Evolutionary conservation across 2,113 vertebrate species (phyloP).

Genomic region (Chaetodon trifascialis): DNA sequence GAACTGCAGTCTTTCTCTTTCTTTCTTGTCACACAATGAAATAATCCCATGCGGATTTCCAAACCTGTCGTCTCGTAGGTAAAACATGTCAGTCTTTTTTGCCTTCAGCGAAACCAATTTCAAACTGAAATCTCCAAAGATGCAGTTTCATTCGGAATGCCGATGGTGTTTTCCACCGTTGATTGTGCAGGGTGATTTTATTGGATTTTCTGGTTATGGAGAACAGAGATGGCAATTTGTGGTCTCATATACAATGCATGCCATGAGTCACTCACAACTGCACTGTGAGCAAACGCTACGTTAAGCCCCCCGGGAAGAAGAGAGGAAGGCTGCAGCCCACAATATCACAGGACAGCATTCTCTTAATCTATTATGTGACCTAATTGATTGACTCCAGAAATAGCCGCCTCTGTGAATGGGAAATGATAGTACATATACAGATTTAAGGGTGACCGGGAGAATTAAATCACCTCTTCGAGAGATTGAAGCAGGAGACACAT

Average conservation of each 20-base stretch:
- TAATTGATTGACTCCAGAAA: slow-evolving; percentile 75
- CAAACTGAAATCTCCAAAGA: background rate
- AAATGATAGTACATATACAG: slow-evolving; percentile 51
- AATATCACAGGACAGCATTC: slow-evolving; percentile 33
- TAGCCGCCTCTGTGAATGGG: slow-evolving; percentile 62
- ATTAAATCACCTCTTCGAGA: slow-evolving; percentile 25
- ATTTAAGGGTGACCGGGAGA: slow-evolving; percentile 71
- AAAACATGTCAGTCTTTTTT: background rate
- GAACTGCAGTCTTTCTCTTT: background rate
- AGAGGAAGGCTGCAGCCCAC: background rate
- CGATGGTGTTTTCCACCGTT: background rate
- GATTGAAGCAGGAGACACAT: slow-evolving; percentile 10
- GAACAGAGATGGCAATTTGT: background rate
- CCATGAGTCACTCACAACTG: slow-evolving; percentile 17
- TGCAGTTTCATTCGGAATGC: background rate
- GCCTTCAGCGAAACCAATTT: background rate
- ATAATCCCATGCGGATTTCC: background rate
- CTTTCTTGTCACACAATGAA: background rate
- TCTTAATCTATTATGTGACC: slow-evolving; percentile 55
- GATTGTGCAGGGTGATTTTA: background rate
- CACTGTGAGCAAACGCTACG: slow-evolving; percentile 24
- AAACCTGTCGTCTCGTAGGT: background rate
- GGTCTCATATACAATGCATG: slow-evolving; percentile 8
- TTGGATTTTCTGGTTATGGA: background rate
- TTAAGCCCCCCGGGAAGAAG: background rate